Evolutionary conservation across 2,113 vertebrate species (phyloP), one percentile per base, ranked within the genome.

Genomic region (Probosciger aterrimus): DNA sequence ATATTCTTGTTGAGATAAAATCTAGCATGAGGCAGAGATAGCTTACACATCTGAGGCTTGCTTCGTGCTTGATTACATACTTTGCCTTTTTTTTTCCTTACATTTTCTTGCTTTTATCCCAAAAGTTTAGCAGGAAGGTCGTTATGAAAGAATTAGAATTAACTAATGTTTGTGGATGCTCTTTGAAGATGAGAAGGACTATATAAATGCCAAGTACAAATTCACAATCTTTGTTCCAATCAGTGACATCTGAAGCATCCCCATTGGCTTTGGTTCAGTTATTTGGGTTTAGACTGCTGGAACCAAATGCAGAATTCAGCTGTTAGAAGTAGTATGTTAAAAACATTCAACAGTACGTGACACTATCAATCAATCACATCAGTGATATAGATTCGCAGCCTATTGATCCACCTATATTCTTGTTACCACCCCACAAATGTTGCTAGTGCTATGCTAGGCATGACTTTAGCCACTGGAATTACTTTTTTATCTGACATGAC

Each of bases 161-260:
- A 35, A 65, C 92, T 76, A 23, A 73, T 69, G 86, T 93, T 93
- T 94, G 95, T 73, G 95, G 93, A 84, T 94, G 83, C 65, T 96
- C 86, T 96, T 86, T 95, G 94, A 94, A 96, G 93, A 93, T 88
- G 82, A 93, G 86, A 93, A 92, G 68, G 92, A 90, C 80, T 96
- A 14, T 79, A 67, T 91, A 92, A 95, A 95, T 92, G 88, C 83
- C 77, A 89, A 96, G 88, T 89, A 83, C 59, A 93, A 79, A 82
- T 82, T 82, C 91, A 63, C 22, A 5, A 43, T 85, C 91, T 95
- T 43, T 71, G 86, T 82, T 88, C 88, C 83, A 84, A 4, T 93
- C 80, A 71, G 52, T 64, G 65, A 17, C 62, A 85, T 89, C 82
- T 93, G 9, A 92, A 91, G 78, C 53, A 47, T 53, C 82, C 86